A percentile compares a stretch with the other conserved stretches of the same genome.
These are phyloP conservation scores for Temnopleurus reevesii DNA, from an alignment of 53 echinoderm and acorn worm genomes.

Conservation along the genomic window DNA sequence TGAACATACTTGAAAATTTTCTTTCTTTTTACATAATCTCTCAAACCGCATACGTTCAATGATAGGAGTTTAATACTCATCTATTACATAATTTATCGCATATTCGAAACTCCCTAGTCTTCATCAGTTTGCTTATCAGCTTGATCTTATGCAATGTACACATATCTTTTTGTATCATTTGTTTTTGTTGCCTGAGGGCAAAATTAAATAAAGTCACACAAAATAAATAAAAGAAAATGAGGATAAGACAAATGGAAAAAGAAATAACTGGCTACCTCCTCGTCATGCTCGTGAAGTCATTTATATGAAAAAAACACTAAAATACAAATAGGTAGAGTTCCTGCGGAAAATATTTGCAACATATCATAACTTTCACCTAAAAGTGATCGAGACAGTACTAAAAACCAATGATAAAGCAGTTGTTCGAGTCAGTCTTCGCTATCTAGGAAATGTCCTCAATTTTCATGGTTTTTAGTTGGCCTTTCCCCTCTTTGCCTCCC, in stretches of 20 bases:
- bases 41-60: background rate
- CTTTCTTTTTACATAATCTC: background rate
- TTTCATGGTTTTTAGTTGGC: background rate
- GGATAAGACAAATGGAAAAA: background rate
- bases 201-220: background rate
- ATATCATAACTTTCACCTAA: too few relatives aligned
- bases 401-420: too few relatives aligned
- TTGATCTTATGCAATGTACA: background rate
- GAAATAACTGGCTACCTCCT: too few relatives aligned
- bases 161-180: background rate
- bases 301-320: too few relatives aligned
- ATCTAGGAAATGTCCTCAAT: background rate
- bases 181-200: background rate
- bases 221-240: background rate
- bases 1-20: background rate
- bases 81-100: background rate
- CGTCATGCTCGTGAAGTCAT: too few relatives aligned
- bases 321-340: background rate
- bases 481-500: background rate
- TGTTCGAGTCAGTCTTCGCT: too few relatives aligned
- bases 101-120: background rate
- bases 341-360: too few relatives aligned
- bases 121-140: background rate
- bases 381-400: too few relatives aligned
- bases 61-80: background rate